A percentile compares a stretch with the other conserved stretches of the same genome.
phyloP scores from a whole-genome alignment of 2,797 vertebrate genomes.

The Gymnothorax javanicus region DNA sequence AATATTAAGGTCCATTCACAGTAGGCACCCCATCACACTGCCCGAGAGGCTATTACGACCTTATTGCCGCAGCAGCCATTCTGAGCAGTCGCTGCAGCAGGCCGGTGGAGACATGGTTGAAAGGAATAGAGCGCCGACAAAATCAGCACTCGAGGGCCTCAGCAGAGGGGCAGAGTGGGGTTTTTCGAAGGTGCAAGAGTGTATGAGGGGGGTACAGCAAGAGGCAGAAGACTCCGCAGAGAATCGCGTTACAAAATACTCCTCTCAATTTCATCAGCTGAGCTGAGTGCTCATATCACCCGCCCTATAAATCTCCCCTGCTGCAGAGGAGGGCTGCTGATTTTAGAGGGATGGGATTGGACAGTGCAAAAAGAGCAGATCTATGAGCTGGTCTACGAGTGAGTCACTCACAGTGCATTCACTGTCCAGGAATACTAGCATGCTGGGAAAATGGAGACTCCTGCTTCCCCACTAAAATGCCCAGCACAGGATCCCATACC shows the following conservation, averaged over 20 bases:
- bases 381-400: too few species aligned
- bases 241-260: conserved; percentile 11
- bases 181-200: background rate
- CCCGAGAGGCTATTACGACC: background rate
- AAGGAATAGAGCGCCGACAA: background rate
- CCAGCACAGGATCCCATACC: background rate
- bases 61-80: background rate
- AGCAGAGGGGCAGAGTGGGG: background rate
- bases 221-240: background rate
- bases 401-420: too few species aligned
- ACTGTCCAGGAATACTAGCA: background rate
- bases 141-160: background rate
- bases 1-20: background rate
- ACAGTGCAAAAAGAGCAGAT: background rate
- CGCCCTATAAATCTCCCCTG: background rate
- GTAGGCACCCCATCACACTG: background rate
- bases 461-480: background rate
- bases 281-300: background rate
- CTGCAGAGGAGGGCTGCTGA: background rate
- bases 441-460: background rate
- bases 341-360: background rate
- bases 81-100: background rate
- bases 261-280: conserved; percentile 23
- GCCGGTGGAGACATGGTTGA: background rate
- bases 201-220: background rate